Base-by-base conservation (phyloP, 2,888 invertebrate genomes). In the Abscondita cerata region DNA sequence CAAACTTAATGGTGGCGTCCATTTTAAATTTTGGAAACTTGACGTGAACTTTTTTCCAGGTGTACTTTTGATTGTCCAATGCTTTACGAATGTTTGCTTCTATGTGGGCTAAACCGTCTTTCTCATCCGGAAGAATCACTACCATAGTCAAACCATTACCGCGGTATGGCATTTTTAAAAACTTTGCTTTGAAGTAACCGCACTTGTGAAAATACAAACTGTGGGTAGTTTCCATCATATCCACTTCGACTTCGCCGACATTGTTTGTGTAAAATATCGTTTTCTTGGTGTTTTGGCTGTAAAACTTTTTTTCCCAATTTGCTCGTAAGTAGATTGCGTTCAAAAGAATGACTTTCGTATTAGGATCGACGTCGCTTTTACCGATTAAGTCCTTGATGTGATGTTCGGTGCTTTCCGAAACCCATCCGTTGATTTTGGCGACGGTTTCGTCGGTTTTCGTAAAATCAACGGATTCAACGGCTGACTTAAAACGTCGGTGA, bases 211-310 rank as follows among this genome's bases (percentile, higher is more conserved):
- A 38, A 3, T 38, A 9, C 11, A 44, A 16, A 11, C 18, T 6
- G 5, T 44, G 18, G n/a, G 8, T 8, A 13, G 18, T 44, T 1
- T 15, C 6, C 8, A 44, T 1, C 16, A 15, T 44, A 8, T 44
- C 44, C 2, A 16, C 18, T 16, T 13, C 1, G 11, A 36, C 36
- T 3, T 2, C 3, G 2, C 11, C 67, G 4, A 1, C 58, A 48
- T 69, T 70, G 3, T 11, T 36, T 36, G 11, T 11, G 11, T 44
- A 44, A 19, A 44, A 44, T 2, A 3, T 9, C 16, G 3, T 3
- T 44, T 16, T 44, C 18, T 1, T 18, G 6, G 18, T 44, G 1
- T 19, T 18, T 4, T 16, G 2, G 1, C 19, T 18, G 9, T 19
- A n/a, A 19, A 44, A 44, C 5, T 18, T 16, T 11, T 44, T 44